Conservation (phyloP, 1,140 invertebrate genomes). For the Drosophila bipectinata region DNA sequence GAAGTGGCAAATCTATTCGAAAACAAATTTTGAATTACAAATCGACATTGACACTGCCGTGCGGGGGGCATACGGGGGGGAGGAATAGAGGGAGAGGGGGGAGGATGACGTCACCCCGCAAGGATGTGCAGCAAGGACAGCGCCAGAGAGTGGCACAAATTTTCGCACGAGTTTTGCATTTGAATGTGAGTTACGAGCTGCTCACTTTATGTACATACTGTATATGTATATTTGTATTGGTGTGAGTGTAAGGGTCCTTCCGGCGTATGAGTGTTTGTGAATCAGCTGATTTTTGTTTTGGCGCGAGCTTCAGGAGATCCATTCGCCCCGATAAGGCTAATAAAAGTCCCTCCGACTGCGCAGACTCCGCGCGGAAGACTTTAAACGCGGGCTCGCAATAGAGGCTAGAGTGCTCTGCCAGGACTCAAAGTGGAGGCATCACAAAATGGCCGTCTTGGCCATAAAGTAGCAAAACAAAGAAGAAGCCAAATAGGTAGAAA, state of each 20-base stretch:
- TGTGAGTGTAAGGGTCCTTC: conserved; percentile 9
- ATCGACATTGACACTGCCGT: conserved; percentile 59
- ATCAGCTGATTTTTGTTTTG: conserved; percentile 81
- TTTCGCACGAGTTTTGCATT: conserved; percentile 82
- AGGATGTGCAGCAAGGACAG: conserved; percentile 67
- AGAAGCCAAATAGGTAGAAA: not conserved
- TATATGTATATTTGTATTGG: conserved; percentile 2
- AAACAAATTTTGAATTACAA: conserved; percentile 83
- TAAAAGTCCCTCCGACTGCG: conserved; percentile 27
- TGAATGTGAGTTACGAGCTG: conserved; percentile 76
- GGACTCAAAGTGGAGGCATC: not conserved
- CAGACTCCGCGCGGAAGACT: conserved; percentile 53
- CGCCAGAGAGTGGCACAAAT: conserved; percentile 56
- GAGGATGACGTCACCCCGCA: conserved; percentile 53
- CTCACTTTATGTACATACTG: not conserved
- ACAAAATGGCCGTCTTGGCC: conserved; percentile 51
- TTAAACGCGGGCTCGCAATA: conserved; percentile 22
- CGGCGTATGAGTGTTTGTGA: conserved; percentile 9
- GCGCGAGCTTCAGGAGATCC: conserved; percentile 51
- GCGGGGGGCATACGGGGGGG: no score
- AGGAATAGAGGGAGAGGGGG: not conserved
- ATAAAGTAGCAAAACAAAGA: conserved; percentile 50
- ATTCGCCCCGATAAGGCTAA: conserved; percentile 46
- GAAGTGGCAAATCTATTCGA: conserved; percentile 78
- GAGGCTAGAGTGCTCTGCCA: not conserved